Evolutionary conservation across 2,113 vertebrate species (phyloP).

Genomic region (Bubalus kerabau): DNA sequence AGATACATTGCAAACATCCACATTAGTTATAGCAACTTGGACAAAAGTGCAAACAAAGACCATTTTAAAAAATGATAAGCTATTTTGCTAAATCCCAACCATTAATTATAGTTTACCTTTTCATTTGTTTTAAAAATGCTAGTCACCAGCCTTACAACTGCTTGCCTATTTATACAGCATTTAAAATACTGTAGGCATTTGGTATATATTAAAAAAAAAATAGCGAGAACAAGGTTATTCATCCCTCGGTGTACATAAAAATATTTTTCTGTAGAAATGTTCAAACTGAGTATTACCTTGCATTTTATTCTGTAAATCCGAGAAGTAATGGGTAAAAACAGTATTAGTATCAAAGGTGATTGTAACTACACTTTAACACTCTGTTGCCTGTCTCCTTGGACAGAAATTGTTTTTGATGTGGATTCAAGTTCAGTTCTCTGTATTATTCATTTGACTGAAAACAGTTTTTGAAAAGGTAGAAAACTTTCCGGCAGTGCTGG

Average conservation of each 20-base stretch:
- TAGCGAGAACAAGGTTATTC: neutral
- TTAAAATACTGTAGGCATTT: neutral
- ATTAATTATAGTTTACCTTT: slow-evolving; percentile 1
- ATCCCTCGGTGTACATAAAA: neutral
- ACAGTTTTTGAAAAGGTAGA: slow-evolving; percentile 80
- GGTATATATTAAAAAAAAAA: neutral
- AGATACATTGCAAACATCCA: neutral
- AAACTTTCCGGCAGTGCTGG: slow-evolving; percentile 71
- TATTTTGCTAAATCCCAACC: neutral
- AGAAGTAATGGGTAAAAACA: slow-evolving; percentile 44
- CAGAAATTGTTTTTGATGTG: slow-evolving; percentile 36
- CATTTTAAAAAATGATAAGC: neutral
- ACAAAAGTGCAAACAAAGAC: neutral
- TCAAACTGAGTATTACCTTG: neutral
- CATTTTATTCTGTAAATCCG: slow-evolving; percentile 45
- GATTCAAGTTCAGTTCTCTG: slow-evolving; percentile 1
- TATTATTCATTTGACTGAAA: slow-evolving; percentile 33
- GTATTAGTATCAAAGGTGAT: neutral
- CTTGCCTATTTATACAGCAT: neutral
- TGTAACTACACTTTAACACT: slow-evolving; percentile 20
- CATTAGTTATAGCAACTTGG: neutral
- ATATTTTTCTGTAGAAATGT: neutral
- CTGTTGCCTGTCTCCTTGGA: neutral
- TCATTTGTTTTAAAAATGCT: slow-evolving; percentile 22
- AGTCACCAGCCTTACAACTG: neutral